phyloP scores from a whole-genome alignment of 2,113 vertebrate genomes.

The Aspidoscelis tigris region DNA sequence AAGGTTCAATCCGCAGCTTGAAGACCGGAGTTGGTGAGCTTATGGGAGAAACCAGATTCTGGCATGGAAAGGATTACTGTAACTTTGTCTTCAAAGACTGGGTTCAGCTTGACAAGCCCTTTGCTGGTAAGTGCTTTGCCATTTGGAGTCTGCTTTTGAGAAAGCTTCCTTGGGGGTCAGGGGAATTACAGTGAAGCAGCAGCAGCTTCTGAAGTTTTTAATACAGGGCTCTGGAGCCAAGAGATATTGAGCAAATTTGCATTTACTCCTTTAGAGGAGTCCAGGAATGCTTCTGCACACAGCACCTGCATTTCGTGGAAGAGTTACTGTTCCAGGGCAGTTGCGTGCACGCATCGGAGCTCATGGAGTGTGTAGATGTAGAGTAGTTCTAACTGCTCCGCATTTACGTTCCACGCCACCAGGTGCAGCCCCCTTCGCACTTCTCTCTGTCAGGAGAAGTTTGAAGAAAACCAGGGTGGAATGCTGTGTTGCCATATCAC shows the following conservation, averaged over 20 bases:
- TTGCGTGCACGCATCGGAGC: too few relatives aligned
- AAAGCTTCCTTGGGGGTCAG: not conserved
- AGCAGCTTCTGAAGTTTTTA: not conserved
- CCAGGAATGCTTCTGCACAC: too few relatives aligned
- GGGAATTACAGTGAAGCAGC: not conserved
- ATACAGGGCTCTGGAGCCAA: not conserved
- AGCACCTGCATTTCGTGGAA: too few relatives aligned
- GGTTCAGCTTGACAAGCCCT: slow-evolving; percentile 97
- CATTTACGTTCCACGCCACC: too few relatives aligned
- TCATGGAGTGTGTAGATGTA: too few relatives aligned
- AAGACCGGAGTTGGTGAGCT: slow-evolving; percentile 84
- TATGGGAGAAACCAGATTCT: slow-evolving; percentile 92
- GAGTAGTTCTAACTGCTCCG: too few relatives aligned
- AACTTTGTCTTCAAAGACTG: slow-evolving; percentile 98
- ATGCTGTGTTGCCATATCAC: too few relatives aligned
- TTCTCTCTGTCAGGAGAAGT: too few relatives aligned
- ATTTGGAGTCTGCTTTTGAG: not conserved
- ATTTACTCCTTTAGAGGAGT: too few relatives aligned
- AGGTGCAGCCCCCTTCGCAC: too few relatives aligned
- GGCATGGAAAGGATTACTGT: slow-evolving; percentile 98
- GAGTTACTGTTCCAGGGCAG: too few relatives aligned
- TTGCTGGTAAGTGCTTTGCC: slow-evolving; percentile 83
- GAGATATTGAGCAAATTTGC: not conserved
- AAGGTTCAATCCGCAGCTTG: slow-evolving; percentile 75
- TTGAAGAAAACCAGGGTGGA: too few relatives aligned